Percentiles rank a stretch among this genome's conserved stretches.
Evolutionary conservation across 1,140 invertebrate species (phyloP).

Genomic region (Theocolax elegans): DNA sequence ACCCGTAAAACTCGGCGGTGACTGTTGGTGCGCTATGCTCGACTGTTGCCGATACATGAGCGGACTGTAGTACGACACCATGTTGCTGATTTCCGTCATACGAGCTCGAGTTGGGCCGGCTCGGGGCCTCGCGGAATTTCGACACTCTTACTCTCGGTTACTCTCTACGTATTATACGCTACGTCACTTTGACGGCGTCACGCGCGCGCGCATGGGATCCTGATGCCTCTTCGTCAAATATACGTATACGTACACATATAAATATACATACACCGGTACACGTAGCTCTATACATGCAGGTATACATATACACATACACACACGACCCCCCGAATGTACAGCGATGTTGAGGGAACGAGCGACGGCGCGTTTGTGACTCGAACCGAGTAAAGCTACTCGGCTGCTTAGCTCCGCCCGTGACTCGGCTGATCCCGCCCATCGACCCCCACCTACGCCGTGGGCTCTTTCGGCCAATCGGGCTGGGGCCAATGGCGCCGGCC

Average conservation of each 20-base stretch:
- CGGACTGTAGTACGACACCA: conserved; percentile 54
- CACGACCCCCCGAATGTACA: no score
- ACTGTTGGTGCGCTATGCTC: neutral
- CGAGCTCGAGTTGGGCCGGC: neutral
- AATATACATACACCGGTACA: no score
- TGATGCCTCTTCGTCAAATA: no score
- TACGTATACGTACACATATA: no score
- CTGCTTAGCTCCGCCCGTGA: conserved; percentile 31
- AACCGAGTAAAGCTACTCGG: neutral
- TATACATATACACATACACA: no score
- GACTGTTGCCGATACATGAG: conserved; percentile 50
- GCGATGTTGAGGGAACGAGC: conserved; percentile 21
- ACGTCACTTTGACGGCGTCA: neutral
- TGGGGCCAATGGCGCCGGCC: conserved; percentile 18
- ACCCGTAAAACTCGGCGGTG: conserved; percentile 16
- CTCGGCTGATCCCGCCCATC: neutral
- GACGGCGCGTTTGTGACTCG: conserved; percentile 29
- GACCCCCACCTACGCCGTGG: neutral
- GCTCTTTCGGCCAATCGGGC: conserved; percentile 4
- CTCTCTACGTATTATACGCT: neutral
- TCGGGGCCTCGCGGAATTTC: neutral
- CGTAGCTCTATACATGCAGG: no score
- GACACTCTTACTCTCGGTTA: neutral
- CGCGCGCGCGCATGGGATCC: neutral
- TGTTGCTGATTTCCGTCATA: conserved; percentile 32